These are phyloP conservation scores for Mesitornis unicolor DNA, from an alignment of 2,113 vertebrate genomes.

Conservation along the genomic window DNA sequence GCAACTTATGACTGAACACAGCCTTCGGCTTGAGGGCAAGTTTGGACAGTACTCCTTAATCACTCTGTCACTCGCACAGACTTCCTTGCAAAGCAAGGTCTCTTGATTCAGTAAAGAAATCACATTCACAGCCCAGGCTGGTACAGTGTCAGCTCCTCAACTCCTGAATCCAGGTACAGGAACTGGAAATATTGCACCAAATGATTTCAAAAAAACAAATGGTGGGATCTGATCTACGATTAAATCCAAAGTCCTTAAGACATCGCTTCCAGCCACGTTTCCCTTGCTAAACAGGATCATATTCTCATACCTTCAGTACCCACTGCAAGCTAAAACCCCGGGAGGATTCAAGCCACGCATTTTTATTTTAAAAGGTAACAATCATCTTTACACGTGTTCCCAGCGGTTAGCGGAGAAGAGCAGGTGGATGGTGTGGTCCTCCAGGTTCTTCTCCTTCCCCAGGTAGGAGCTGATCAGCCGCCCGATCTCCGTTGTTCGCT, in stretches of 20 bases:
- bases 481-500: slow-evolving; percentile 89
- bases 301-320: accelerated
- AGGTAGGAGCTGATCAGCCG: slow-evolving; percentile 87
- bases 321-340: not conserved
- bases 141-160: not conserved
- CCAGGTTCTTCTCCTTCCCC: slow-evolving; percentile 83
- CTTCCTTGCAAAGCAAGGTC: not conserved
- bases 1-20: accelerated
- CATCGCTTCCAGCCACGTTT: not conserved
- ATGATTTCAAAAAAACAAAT: accelerated
- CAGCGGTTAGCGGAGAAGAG: slow-evolving; percentile 97
- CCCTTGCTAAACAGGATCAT: not conserved
- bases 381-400: slow-evolving; percentile 85
- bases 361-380: not conserved
- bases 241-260: not conserved
- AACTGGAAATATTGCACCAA: not conserved
- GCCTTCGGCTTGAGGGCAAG: not conserved
- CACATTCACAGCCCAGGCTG: not conserved
- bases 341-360: accelerated
- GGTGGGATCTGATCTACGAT: not conserved
- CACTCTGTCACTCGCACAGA: not conserved
- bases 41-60: not conserved
- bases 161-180: not conserved
- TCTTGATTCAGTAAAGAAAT: not conserved
- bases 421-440: slow-evolving; percentile 91